phyloP scores from a whole-genome alignment of 2,113 vertebrate species.

The Eolophus roseicapilla region DNA sequence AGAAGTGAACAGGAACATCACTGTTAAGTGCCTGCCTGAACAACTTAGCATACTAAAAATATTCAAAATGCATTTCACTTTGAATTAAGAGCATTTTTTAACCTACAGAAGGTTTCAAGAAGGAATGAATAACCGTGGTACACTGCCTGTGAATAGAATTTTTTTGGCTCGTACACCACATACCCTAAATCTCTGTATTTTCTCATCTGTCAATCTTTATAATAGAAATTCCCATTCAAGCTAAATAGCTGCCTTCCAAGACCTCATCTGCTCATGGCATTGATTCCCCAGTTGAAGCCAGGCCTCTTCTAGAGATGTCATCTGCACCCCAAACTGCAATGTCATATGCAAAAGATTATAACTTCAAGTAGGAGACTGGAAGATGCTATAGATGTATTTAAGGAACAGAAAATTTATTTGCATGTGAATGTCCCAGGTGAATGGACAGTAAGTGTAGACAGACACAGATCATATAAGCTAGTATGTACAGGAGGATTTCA shows the following conservation, averaged over 20 bases:
- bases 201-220: slow-evolving; percentile 36
- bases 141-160: background rate
- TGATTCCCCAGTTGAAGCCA: background rate
- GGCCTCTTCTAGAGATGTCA: slow-evolving; percentile 29
- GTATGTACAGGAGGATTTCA: background rate
- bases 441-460: background rate
- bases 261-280: slow-evolving; percentile 21
- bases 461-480: background rate
- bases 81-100: slow-evolving; percentile 27
- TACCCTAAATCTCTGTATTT: slow-evolving; percentile 1
- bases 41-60: background rate
- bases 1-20: background rate
- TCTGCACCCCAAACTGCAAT: background rate
- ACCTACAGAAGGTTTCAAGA: background rate
- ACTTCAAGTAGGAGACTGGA: background rate
- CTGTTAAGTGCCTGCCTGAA: background rate
- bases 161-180: background rate
- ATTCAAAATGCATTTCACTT: background rate
- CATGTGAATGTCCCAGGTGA: background rate
- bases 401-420: background rate
- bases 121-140: background rate
- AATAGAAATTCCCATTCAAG: slow-evolving; percentile 43
- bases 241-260: slow-evolving; percentile 9
- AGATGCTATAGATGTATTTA: background rate
- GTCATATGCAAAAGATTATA: slow-evolving; percentile 5